Conservation (phyloP, 1,140 invertebrate genomes). For the Aphis gossypii region DNA sequence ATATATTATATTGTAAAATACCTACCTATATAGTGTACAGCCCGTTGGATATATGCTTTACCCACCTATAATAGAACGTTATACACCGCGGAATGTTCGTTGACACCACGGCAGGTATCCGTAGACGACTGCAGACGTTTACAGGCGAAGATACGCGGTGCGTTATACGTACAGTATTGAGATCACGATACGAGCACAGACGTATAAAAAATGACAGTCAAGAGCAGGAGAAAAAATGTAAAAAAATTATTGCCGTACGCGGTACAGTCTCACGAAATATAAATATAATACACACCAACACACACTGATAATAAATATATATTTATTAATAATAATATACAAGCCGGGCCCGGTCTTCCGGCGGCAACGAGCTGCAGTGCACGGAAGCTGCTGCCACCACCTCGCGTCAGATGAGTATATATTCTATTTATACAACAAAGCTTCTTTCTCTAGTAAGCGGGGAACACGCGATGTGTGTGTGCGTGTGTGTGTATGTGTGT, state of each 20-base stretch:
- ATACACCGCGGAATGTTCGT: background rate
- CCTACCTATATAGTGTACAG: background rate
- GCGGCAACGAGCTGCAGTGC: background rate
- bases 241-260: background rate
- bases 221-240: background rate
- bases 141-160: background rate
- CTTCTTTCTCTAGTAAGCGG: background rate
- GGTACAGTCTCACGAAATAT: background rate
- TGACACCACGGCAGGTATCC: background rate
- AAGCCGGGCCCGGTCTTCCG: slow-evolving; percentile 13
- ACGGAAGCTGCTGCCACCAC: background rate
- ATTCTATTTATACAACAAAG: background rate
- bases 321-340: slow-evolving; percentile 10
- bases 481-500: background rate
- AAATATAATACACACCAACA: background rate
- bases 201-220: background rate
- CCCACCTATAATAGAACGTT: background rate
- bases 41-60: background rate
- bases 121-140: background rate
- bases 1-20: background rate
- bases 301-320: background rate
- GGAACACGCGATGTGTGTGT: background rate
- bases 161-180: background rate
- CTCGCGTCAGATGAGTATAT: background rate
- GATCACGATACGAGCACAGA: background rate